phyloP scores from a whole-genome alignment of 2,888 invertebrate genomes.

The Temnothorax unifasciatus region DNA sequence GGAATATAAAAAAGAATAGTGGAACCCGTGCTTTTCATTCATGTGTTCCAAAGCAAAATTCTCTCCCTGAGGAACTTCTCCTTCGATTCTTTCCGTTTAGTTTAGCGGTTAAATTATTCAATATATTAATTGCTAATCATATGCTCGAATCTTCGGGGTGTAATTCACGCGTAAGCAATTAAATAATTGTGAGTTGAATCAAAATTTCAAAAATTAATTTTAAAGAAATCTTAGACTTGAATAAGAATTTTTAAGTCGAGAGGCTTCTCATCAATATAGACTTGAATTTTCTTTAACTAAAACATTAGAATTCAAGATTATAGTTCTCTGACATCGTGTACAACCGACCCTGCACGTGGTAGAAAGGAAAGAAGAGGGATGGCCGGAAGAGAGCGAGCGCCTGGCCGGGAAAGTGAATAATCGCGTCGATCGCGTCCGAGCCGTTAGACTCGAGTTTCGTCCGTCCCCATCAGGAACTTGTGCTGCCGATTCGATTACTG shows the following conservation, averaged over 20 bases:
- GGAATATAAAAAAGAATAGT: background rate
- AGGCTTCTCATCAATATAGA: background rate
- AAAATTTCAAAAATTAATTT: background rate
- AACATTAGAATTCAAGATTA: background rate
- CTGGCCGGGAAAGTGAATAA: constrained; percentile 54
- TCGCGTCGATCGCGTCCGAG: background rate
- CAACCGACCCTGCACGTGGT: background rate
- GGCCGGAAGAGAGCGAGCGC: constrained; percentile 12
- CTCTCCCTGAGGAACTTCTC: background rate
- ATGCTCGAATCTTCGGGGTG: background rate
- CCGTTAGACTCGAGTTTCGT: constrained; percentile 31
- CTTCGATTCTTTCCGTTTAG: background rate
- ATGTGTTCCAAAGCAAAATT: background rate
- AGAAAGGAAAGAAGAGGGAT: constrained; percentile 30
- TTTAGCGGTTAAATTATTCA: background rate
- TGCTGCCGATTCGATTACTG: constrained; percentile 13
- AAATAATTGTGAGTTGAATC: background rate
- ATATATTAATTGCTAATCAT: background rate
- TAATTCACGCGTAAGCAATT: background rate
- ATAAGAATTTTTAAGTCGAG: background rate
- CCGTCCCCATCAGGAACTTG: constrained; percentile 30
- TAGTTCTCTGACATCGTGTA: background rate
- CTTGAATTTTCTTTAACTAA: background rate
- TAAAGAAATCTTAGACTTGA: background rate
- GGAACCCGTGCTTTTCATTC: background rate